Evolutionary conservation across 1,140 invertebrate genomes (phyloP).

Genomic region (Pseudomyrmex dendroicus): DNA sequence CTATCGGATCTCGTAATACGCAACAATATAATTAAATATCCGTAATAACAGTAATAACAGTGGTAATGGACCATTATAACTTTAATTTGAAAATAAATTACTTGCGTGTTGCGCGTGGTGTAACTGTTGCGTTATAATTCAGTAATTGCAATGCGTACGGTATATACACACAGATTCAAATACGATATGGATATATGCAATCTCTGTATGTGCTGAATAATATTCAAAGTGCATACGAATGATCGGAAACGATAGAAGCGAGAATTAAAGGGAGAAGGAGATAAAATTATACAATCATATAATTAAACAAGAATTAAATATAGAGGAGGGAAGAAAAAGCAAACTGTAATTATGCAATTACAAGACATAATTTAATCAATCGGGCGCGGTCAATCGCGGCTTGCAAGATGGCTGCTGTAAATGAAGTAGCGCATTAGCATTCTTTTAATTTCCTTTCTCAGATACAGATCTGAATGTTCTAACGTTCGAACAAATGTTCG

Average conservation of each 20-base stretch:
- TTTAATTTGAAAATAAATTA: conserved; percentile 19
- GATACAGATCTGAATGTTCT: background rate
- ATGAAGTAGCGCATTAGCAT: background rate
- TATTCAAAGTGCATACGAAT: background rate
- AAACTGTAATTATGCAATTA: conserved; percentile 14
- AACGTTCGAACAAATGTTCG: background rate
- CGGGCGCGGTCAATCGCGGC: background rate
- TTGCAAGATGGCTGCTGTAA: conserved; percentile 1
- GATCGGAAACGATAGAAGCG: background rate
- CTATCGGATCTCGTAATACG: background rate
- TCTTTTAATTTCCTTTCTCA: background rate
- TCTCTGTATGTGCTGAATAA: background rate
- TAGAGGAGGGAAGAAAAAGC: background rate
- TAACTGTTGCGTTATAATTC: background rate
- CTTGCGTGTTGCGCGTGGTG: background rate
- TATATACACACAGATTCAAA: background rate
- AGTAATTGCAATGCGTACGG: background rate
- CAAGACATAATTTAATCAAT: conserved; percentile 24
- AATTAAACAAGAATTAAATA: background rate
- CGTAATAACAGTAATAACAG: background rate
- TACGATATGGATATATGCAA: background rate
- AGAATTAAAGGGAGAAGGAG: background rate
- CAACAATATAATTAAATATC: conserved; percentile 2
- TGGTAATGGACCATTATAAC: background rate
- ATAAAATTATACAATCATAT: background rate